Conservation (phyloP, 2,888 invertebrate genomes). For the Ormyrus nitidulus region DNA sequence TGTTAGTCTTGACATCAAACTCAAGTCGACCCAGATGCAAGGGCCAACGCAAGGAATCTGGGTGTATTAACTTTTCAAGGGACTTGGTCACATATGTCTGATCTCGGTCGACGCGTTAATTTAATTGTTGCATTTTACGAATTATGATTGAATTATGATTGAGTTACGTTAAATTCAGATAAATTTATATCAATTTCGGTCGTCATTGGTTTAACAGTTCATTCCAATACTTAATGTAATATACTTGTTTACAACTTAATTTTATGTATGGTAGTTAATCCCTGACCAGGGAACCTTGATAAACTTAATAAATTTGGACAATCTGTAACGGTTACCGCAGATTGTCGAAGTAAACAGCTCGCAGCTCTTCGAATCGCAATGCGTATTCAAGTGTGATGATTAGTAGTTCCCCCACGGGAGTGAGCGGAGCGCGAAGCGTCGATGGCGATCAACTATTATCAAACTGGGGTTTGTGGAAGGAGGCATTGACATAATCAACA, state of each 20-base stretch:
- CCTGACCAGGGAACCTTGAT: no score
- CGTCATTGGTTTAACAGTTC: background rate
- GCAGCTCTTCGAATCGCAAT: no score
- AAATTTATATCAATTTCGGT: background rate
- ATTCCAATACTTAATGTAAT: background rate
- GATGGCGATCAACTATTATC: conserved; percentile 31
- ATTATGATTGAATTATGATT: background rate
- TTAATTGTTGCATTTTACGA: no score
- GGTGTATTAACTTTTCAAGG: conserved; percentile 1
- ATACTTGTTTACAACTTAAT: no score
- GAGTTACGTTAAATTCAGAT: background rate
- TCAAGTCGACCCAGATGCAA: conserved; percentile 68
- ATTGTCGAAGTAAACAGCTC: no score
- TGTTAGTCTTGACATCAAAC: conserved; percentile 75
- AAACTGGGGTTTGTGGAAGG: background rate
- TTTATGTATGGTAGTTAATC: no score
- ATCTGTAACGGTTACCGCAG: no score
- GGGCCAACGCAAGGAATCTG: conserved; percentile 57
- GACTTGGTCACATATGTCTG: conserved; percentile 26
- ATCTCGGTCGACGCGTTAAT: conserved; percentile 54
- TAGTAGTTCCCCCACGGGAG: background rate
- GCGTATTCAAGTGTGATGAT: background rate
- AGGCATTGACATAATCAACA: conserved; percentile 32
- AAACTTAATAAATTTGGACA: no score
- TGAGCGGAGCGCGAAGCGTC: conserved; percentile 14